A percentile compares a stretch with the other conserved stretches of the same genome.
Conservation (phyloP, 2,113 vertebrate species). For the Mustela nigripes region DNA sequence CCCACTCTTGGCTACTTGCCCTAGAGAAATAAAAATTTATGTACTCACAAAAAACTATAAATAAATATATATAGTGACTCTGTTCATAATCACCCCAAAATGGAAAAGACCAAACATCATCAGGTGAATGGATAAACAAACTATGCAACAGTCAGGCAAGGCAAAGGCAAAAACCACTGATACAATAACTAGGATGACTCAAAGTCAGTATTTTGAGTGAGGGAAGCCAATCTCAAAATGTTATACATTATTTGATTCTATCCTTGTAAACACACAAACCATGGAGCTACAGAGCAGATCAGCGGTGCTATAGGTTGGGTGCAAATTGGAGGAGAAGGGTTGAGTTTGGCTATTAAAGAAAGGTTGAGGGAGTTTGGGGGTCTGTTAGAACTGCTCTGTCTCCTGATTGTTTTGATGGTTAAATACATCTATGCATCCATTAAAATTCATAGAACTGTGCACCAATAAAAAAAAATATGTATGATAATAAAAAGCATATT, state of each 20-base stretch:
- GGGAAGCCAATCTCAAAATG: neutral
- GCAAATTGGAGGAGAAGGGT: accelerated
- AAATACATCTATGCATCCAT: neutral
- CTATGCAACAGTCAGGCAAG: neutral
- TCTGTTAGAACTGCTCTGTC: neutral
- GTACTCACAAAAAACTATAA: neutral
- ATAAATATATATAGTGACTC: neutral
- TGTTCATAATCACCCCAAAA: neutral
- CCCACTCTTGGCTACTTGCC: neutral
- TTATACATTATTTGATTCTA: neutral
- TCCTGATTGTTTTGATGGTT: neutral
- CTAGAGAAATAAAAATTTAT: neutral
- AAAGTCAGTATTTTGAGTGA: neutral
- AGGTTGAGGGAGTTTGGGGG: neutral
- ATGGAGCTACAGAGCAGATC: neutral
- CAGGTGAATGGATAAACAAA: neutral
- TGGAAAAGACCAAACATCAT: neutral
- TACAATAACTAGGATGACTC: neutral
- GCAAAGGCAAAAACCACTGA: neutral
- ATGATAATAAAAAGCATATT: neutral
- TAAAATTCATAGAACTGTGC: neutral
- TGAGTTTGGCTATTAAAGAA: neutral
- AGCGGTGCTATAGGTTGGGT: neutral
- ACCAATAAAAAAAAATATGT: neutral
- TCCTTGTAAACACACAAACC: neutral